A percentile compares a stretch with the other conserved stretches of the same genome.
phyloP scores from a whole-genome alignment of 2,888 invertebrate species.

The Andrena hattorfiana region DNA sequence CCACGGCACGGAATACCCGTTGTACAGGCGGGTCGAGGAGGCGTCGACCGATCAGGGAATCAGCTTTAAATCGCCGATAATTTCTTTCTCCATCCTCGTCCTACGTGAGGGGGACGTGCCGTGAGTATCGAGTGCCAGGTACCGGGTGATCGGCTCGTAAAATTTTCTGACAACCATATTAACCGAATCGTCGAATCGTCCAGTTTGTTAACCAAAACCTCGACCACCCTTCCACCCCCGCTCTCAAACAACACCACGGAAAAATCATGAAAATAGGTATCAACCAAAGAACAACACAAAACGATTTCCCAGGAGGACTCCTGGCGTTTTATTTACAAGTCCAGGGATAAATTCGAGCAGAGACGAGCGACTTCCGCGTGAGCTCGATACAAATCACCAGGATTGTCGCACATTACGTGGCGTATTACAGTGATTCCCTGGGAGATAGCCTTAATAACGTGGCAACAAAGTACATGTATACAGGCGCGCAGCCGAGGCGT shows the following conservation, averaged over 20 bases:
- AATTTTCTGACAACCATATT: constrained; percentile 61
- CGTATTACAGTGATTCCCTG: constrained; percentile 69
- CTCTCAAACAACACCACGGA: neutral
- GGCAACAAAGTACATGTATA: constrained; percentile 70
- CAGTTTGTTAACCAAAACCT: neutral
- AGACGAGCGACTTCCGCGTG: constrained; percentile 61
- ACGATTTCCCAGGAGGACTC: neutral
- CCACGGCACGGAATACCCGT: constrained; percentile 52
- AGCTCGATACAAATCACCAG: constrained; percentile 62
- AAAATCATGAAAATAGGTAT: too few species aligned
- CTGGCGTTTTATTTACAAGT: too few species aligned
- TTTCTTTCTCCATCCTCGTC: constrained; percentile 66
- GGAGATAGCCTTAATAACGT: constrained; percentile 68
- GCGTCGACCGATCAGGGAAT: constrained; percentile 73
- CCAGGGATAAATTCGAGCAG: neutral
- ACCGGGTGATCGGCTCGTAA: constrained; percentile 62
- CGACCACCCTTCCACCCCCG: too few species aligned
- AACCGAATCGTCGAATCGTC: constrained; percentile 32
- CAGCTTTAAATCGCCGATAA: constrained; percentile 73
- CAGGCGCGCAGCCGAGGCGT: constrained; percentile 62
- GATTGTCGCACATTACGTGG: constrained; percentile 70
- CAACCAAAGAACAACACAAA: neutral
- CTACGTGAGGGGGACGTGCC: constrained; percentile 40
- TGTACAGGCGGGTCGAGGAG: constrained; percentile 62
- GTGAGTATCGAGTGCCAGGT: constrained; percentile 56